Percentiles rank a stretch among this genome's conserved stretches.
Evolutionary conservation across 2,797 vertebrate species (phyloP).

Genomic region (Artibeus jamaicensis): DNA sequence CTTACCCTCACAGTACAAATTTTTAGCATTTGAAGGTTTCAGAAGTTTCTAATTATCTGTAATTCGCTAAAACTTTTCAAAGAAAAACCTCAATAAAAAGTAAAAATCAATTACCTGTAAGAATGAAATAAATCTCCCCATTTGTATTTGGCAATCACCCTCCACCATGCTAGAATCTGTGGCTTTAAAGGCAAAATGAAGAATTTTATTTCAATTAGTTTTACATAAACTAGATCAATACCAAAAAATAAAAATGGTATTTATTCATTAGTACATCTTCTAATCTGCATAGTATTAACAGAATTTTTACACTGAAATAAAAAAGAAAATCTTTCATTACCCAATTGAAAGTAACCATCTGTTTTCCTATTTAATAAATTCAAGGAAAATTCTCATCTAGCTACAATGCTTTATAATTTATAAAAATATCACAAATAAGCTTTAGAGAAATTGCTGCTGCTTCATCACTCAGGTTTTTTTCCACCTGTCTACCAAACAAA

Average conservation of each 20-base stretch:
- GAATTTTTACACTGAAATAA: constrained; percentile 23
- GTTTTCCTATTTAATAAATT: not conserved
- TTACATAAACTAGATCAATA: constrained; percentile 22
- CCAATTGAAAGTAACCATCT: constrained; percentile 9
- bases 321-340: constrained; percentile 16
- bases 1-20: not conserved
- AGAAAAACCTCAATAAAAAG: not conserved
- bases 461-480: not conserved
- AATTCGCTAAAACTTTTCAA: constrained; percentile 23
- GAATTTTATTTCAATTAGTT: constrained; percentile 13
- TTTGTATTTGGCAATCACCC: constrained; percentile 97
- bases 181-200: constrained; percentile 83
- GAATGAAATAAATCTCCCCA: constrained; percentile 98
- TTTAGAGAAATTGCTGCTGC: not conserved
- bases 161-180: constrained; percentile 93
- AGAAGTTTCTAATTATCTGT: not conserved
- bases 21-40: not conserved
- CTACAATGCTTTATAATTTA: not conserved
- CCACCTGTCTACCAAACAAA: not conserved
- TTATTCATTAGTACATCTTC: constrained; percentile 19
- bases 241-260: not conserved
- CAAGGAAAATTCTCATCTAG: constrained; percentile 1
- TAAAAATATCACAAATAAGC: not conserved
- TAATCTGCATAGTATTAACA: not conserved
- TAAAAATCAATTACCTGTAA: constrained; percentile 89